A percentile compares a stretch with the other conserved stretches of the same genome.
These are phyloP conservation scores for Radopholus similis DNA, from an alignment of 1,140 invertebrate species.

Conservation along the genomic window DNA sequence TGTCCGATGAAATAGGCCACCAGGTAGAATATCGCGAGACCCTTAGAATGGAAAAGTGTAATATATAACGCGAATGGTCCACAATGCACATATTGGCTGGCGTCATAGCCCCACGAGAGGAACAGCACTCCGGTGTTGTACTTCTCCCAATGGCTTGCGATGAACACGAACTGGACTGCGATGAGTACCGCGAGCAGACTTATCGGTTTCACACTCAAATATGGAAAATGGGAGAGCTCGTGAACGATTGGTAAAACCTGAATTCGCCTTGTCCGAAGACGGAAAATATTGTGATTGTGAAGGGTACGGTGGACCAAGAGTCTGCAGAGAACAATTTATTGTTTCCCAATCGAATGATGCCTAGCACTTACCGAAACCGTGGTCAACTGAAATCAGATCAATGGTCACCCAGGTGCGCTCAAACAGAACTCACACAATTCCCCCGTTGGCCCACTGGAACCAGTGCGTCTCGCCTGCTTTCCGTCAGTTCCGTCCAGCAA, in stretches of 20 bases:
- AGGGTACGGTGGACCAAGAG: conserved; percentile 63
- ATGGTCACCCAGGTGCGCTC: background rate
- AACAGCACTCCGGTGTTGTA: conserved; percentile 66
- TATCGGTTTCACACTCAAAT: conserved; percentile 60
- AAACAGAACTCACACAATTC: conserved; percentile 61
- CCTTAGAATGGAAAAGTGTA: conserved; percentile 33
- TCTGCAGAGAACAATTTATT: conserved; percentile 26
- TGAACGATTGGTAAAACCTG: conserved; percentile 19
- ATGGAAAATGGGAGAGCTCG: conserved; percentile 6
- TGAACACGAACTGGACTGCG: conserved; percentile 63
- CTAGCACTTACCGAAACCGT: conserved; percentile 37
- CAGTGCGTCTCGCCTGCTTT: conserved; percentile 65
- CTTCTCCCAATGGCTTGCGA: conserved; percentile 66
- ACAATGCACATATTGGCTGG: conserved; percentile 63
- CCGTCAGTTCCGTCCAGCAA: conserved; percentile 66
- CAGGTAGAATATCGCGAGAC: conserved; percentile 52
- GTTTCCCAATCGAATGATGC: no score
- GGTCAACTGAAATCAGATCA: conserved; percentile 51
- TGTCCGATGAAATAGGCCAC: conserved; percentile 49
- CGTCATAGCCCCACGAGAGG: conserved; percentile 66
- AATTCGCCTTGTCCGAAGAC: conserved; percentile 62
- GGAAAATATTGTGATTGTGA: conserved; percentile 64
- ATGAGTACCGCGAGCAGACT: conserved; percentile 60
- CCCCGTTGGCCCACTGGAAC: conserved; percentile 63
- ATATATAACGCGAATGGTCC: background rate